Conservation (phyloP, 2,888 invertebrate genomes). For the Lucinisca nassula region DNA sequence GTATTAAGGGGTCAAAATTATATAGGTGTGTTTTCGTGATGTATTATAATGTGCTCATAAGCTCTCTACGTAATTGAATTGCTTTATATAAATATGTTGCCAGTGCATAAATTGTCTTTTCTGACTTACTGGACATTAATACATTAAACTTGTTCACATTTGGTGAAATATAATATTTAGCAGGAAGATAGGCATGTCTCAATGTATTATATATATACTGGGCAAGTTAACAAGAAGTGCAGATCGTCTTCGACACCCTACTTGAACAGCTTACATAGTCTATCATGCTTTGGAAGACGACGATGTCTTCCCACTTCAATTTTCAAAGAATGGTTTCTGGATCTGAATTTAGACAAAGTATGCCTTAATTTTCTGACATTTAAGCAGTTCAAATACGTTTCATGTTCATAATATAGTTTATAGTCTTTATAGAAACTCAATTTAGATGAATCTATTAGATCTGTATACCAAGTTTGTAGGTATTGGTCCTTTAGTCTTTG, state of each 20-base stretch:
- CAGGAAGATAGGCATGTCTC: no score
- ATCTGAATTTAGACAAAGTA: background rate
- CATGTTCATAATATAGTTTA: background rate
- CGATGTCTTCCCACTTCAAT: conserved; percentile 21
- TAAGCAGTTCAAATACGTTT: background rate
- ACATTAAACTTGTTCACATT: no score
- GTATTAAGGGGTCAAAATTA: no score
- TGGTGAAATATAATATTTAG: no score
- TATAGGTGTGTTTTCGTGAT: no score
- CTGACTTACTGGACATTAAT: no score
- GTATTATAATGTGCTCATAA: no score
- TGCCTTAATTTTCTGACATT: background rate
- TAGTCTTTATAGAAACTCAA: background rate
- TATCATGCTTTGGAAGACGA: background rate
- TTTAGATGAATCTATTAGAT: background rate
- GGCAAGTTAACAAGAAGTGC: background rate
- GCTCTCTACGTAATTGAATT: no score
- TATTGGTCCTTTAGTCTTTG: background rate
- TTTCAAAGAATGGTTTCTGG: background rate
- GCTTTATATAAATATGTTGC: no score
- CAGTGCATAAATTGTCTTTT: no score
- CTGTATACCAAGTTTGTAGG: background rate
- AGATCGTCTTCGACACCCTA: background rate
- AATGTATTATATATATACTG: background rate
- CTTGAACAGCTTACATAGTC: background rate